Evolutionary conservation across 1,140 invertebrate genomes (phyloP), one percentile per base, ranked within the genome.

Genomic region (Drosophila melanica): DNA sequence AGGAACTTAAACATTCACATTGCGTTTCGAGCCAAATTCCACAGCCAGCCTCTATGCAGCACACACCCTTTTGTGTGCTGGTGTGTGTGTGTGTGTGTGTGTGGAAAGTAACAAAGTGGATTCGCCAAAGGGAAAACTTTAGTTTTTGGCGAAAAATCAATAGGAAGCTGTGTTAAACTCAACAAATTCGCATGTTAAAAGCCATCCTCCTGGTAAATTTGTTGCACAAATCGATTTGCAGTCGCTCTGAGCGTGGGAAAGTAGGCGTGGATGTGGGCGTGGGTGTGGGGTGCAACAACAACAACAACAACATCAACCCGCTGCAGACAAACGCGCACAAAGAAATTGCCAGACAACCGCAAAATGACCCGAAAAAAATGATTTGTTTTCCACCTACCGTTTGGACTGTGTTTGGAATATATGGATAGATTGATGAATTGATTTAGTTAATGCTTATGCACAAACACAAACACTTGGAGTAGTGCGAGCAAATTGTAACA

Each of bases 401-500:
- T 57, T 51, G n/a, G 30, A 20, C 20, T 50, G 18, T 23, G 16
- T 42, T 62, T 55, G 35, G 18, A 16, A 12, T 33, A 27, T 27
- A 10, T 65, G 14, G 27, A 6, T 18, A 1, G 7, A 20, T 42
- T 57, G 50, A 11, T 35, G 30, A 35, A 35, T 35, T 57, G 23
- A 33, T 55, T 53, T 44, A 39, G 41, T 71, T 75, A 71, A 62
- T 70, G 63, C 47, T 71, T 39, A 50, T 75, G 44, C 59, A 71
- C 55, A 51, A 45, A 54, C 65, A 71, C 64, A 44, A 53, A 41
- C 75, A 48, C 71, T 73, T 72, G 60, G 30, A 73, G 84, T 89
- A 73, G 84, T 89, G 84, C 71, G 71, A 71, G 84, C 71, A 70
- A 72, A 55, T 76, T 66, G 68, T 78, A 74, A 68, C 84, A 90